Evolutionary conservation across 2,888 invertebrate genomes (phyloP).

Genomic region (Elgonia sp.): DNA sequence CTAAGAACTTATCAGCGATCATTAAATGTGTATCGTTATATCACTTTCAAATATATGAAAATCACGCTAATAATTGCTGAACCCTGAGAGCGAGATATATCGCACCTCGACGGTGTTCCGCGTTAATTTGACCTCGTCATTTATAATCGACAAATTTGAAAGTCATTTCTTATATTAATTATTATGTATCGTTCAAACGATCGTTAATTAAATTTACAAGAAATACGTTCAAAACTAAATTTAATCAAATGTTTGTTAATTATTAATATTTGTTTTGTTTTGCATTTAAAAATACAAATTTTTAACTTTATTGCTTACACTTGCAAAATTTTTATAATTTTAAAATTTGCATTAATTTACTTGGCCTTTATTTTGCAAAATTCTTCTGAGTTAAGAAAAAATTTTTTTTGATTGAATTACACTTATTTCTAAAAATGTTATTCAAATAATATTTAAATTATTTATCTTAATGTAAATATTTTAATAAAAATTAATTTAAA

Average conservation of each 20-base stretch:
- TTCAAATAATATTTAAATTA: no score
- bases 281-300: no score
- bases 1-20: constrained; percentile 58
- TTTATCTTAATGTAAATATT: no score
- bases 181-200: constrained; percentile 11
- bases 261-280: no score
- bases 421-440: no score
- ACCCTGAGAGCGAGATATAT: constrained; percentile 51
- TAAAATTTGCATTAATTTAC: no score
- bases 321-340: no score
- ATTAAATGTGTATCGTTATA: constrained; percentile 56
- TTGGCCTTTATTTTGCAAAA: no score
- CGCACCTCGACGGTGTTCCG: constrained; percentile 15
- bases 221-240: not conserved
- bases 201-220: constrained; percentile 19
- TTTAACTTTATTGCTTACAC: no score
- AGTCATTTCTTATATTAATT: constrained; percentile 46
- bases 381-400: no score
- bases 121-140: constrained; percentile 48
- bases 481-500: no score
- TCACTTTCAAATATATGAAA: constrained; percentile 61
- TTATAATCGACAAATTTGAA: constrained; percentile 50
- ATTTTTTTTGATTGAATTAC: no score
- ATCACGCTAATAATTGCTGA: constrained; percentile 53
- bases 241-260: not conserved